Conservation (phyloP, 2,888 invertebrate genomes). For the Lasioglossum calceatum region DNA sequence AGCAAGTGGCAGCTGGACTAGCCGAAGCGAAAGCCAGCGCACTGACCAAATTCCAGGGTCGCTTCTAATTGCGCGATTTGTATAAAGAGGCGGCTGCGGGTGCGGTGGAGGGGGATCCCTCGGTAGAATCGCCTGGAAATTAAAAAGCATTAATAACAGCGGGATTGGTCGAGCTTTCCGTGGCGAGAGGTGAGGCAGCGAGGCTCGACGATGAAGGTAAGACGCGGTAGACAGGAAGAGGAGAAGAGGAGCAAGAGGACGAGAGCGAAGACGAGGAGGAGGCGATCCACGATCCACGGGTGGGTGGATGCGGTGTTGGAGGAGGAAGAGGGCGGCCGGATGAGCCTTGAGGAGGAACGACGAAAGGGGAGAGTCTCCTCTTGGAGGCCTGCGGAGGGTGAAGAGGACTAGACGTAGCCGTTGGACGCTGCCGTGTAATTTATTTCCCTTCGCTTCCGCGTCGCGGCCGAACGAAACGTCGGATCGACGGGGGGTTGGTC, state of each 20-base stretch:
- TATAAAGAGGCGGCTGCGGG: constrained; percentile 62
- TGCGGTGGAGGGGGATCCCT: constrained; percentile 9
- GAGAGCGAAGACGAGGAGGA: constrained; percentile 27
- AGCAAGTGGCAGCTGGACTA: neutral
- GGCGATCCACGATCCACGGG: constrained; percentile 22
- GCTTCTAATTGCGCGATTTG: constrained; percentile 79
- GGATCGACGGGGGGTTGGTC: constrained; percentile 77
- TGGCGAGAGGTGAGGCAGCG: constrained; percentile 31
- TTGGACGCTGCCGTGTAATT: constrained; percentile 81
- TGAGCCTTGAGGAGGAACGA: constrained; percentile 64
- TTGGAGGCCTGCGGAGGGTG: constrained; percentile 68
- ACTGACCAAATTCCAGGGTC: constrained; percentile 56
- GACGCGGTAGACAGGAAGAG: constrained; percentile 55
- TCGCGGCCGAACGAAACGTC: constrained; percentile 78
- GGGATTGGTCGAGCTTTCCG: constrained; percentile 46
- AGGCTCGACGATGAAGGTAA: constrained; percentile 33
- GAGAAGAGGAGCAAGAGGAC: constrained; percentile 57
- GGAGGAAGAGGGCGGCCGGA: constrained; percentile 48
- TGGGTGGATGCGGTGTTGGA: constrained; percentile 10
- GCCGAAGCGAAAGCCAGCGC: neutral
- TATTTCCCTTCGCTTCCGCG: constrained; percentile 83
- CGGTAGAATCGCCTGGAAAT: constrained; percentile 76
- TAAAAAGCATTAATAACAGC: constrained; percentile 81
- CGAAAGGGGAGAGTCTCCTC: constrained; percentile 49
- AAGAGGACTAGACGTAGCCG: constrained; percentile 74